Base-by-base conservation (phyloP, 2,888 invertebrate genomes). In the Odiellus spinosus region DNA sequence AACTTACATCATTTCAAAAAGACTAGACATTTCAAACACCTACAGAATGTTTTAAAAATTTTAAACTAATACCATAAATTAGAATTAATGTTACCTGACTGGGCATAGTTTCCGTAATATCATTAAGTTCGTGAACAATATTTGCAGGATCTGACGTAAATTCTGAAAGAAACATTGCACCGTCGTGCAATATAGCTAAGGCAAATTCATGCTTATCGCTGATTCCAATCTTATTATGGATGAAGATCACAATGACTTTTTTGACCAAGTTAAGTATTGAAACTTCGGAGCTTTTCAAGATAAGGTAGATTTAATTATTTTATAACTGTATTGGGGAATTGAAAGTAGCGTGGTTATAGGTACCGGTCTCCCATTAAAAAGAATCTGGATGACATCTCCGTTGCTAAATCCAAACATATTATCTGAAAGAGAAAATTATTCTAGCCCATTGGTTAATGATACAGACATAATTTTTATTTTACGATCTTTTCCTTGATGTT, bases 141-240 rank as follows among this genome's bases (percentile, higher is more conserved):
- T 73, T 74, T 54, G 71, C 72, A 2, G 73, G 59, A 58, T 76
- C 74, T 57, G 61, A 74, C 1, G 78, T 79, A 56, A 80, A 81
- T 54, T 75, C 73, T 76, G 50, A 46, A 44, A 58, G 58, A 35
- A 62, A 63, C 2, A 71, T 67, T 49, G 70, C 68, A 34, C 68
- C 64, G 41, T 72, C 70, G 58, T 74, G 73, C 42, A 80, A 58
- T 5, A 71, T 61, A 42, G 78, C 60, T 33, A 80, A 59, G 19
- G 77, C 77, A 69, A 73, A 80, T 62, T 78, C 73, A 42, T 79
- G 77, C 50, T 63, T 67, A 36, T 66, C 67, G 58, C 76, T 74
- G 20, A 79, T 74, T 1, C 69, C 66, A 54, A 70, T 64, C 63
- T 80, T 80, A 15, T 73, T 71, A 57, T 73, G 66, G 8, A 80